phyloP scores from a whole-genome alignment of 2,797 vertebrate species.

The Podarcis siculus region DNA sequence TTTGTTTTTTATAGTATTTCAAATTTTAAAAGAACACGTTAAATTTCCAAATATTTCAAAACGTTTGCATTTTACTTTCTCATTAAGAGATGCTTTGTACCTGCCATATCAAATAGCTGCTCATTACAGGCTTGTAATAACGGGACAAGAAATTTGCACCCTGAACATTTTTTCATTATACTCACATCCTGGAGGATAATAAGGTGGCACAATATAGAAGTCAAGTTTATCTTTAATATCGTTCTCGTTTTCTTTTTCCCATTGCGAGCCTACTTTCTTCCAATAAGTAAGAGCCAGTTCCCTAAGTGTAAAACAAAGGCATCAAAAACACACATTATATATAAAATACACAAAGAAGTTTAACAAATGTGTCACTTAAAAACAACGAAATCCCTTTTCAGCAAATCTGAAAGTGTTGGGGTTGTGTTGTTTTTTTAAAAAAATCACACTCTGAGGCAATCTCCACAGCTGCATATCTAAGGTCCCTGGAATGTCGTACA shows the following conservation, averaged over 20 bases:
- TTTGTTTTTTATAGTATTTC: background rate
- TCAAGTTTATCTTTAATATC: slow-evolving; percentile 97
- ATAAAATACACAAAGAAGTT: background rate
- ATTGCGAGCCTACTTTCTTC: slow-evolving; percentile 88
- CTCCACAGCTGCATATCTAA: background rate
- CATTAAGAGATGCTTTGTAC: background rate
- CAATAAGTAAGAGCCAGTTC: slow-evolving; percentile 85
- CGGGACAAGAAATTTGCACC: background rate
- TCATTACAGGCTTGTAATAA: background rate
- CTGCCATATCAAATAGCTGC: background rate
- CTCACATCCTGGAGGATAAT: slow-evolving; percentile 88
- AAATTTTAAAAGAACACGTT: background rate
- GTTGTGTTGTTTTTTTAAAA: too few species aligned
- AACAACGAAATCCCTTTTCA: slow-evolving; percentile 5
- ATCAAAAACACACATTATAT: background rate
- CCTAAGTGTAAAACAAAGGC: slow-evolving; percentile 71
- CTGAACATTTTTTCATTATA: background rate
- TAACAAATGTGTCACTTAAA: background rate
- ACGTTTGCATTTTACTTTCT: background rate
- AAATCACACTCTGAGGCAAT: background rate
- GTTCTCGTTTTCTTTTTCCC: slow-evolving; percentile 95
- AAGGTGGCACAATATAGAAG: slow-evolving; percentile 81
- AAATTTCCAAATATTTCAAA: background rate
- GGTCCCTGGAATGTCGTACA: background rate
- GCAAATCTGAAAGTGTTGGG: background rate